Percentiles rank a stretch among this genome's conserved stretches.
phyloP scores from a whole-genome alignment of 2,888 invertebrate species.

The Drosophila ustulata region DNA sequence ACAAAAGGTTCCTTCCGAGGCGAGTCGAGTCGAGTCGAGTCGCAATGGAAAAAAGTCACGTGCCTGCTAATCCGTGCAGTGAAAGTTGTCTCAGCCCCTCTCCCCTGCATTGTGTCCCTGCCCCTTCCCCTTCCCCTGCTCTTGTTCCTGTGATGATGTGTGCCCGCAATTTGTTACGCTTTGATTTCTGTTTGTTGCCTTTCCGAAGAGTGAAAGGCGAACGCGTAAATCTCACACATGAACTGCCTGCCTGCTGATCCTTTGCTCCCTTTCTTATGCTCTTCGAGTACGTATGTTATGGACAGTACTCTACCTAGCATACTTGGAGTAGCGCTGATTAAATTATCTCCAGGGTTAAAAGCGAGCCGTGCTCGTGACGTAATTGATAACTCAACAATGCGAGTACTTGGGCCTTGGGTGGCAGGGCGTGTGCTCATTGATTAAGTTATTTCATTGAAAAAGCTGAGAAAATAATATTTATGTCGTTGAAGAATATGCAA shows the following conservation, averaged over 20 bases:
- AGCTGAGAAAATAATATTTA: too few species aligned
- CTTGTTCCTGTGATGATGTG: conserved; percentile 21
- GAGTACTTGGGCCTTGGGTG: conserved; percentile 7
- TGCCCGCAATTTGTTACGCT: conserved; percentile 76
- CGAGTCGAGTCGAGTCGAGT: conserved; percentile 1
- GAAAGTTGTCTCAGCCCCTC: conserved; percentile 51
- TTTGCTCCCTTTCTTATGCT: conserved; percentile 66
- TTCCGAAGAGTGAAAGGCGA: conserved; percentile 60
- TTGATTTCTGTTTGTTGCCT: conserved; percentile 67
- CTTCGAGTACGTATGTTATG: conserved; percentile 37
- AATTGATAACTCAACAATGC: conserved; percentile 51
- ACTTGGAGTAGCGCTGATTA: conserved; percentile 70
- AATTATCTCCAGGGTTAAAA: conserved; percentile 68
- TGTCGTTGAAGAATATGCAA: too few species aligned
- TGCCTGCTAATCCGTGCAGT: conserved; percentile 72
- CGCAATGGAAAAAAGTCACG: conserved; percentile 72
- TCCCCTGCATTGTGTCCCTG: conserved; percentile 23
- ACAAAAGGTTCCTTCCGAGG: conserved; percentile 50
- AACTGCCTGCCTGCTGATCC: conserved; percentile 42
- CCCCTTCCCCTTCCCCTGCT: conserved; percentile 18
- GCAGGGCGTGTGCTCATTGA: conserved; percentile 38
- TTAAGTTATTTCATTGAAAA: conserved; percentile 40
- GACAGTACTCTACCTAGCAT: conserved; percentile 51
- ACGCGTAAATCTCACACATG: conserved; percentile 62
- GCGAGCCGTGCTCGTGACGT: conserved; percentile 67